phyloP scores from a whole-genome alignment of 2,888 invertebrate species.

The Drosophila multiciliata region DNA sequence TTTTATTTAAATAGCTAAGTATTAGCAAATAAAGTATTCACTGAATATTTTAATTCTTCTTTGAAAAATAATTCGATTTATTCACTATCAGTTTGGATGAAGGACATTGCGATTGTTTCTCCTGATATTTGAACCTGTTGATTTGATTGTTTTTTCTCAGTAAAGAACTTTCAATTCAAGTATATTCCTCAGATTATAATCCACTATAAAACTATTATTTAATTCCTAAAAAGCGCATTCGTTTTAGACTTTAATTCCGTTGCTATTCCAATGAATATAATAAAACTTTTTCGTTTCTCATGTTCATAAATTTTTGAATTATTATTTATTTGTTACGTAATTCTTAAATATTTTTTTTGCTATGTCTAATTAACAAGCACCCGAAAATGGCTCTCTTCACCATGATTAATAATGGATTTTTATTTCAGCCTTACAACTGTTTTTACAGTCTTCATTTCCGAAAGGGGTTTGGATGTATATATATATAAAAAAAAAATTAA shows the following conservation, averaged over 20 bases:
- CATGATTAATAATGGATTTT: neutral
- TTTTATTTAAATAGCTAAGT: neutral
- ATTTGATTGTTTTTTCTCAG: too few relatives aligned
- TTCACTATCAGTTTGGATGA: neutral
- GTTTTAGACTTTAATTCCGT: constrained; percentile 8
- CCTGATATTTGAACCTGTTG: too few relatives aligned
- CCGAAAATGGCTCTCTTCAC: constrained; percentile 3
- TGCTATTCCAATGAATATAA: constrained; percentile 14
- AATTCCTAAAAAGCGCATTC: constrained; percentile 40
- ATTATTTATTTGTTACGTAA: neutral
- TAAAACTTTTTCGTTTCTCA: neutral
- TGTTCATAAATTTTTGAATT: too few relatives aligned
- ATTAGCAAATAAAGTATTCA: neutral
- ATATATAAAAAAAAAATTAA: constrained; percentile 1
- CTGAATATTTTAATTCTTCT: neutral
- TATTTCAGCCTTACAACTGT: constrained; percentile 21
- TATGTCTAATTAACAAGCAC: constrained; percentile 15
- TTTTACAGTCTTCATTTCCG: constrained; percentile 1
- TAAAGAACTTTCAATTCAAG: constrained; percentile 8
- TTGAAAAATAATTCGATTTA: neutral
- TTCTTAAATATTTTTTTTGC: neutral
- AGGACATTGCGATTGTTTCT: too few relatives aligned
- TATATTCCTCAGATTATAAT: too few relatives aligned
- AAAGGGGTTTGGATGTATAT: neutral
- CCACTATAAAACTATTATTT: constrained; percentile 38